Conservation (phyloP, 2,113 vertebrate genomes). For the Sinocyclocheilus maitianheensis region DNA sequence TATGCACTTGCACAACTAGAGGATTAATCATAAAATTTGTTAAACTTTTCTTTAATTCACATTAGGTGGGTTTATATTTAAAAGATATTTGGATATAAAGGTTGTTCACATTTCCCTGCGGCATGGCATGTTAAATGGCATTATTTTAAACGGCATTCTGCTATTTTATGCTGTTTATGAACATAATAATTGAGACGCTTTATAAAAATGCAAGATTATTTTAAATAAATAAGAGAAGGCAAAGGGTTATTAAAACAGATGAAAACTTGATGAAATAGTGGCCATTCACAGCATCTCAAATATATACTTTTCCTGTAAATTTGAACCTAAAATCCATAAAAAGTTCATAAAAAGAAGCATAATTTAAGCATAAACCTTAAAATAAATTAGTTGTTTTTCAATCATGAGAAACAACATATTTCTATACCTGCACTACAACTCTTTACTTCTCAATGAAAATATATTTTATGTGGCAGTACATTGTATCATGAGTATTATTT, state of each 20-base stretch:
- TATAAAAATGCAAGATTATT: not conserved
- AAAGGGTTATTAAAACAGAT: not conserved
- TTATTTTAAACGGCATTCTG: not conserved
- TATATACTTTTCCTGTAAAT: not conserved
- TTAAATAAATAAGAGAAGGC: not conserved
- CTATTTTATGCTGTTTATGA: not conserved
- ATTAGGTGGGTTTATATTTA: not conserved
- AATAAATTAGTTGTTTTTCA: not conserved
- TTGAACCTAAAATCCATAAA: no score
- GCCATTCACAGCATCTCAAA: not conserved
- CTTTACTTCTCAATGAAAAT: not conserved
- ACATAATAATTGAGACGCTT: not conserved
- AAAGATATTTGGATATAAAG: not conserved
- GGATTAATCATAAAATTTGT: not conserved
- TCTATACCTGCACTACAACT: not conserved
- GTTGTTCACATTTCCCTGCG: not conserved
- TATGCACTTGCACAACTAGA: not conserved
- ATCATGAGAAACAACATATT: not conserved
- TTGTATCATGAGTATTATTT: not conserved
- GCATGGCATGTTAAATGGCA: not conserved
- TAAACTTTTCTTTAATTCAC: not conserved
- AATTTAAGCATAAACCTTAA: not conserved
- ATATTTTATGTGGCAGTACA: not conserved
- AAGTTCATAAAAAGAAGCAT: not conserved
- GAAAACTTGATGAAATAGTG: not conserved